Percentiles rank a stretch among this genome's conserved stretches.
These are phyloP conservation scores for Paraplagusia blochii DNA, from an alignment of 2,113 vertebrate genomes.

Conservation along the genomic window DNA sequence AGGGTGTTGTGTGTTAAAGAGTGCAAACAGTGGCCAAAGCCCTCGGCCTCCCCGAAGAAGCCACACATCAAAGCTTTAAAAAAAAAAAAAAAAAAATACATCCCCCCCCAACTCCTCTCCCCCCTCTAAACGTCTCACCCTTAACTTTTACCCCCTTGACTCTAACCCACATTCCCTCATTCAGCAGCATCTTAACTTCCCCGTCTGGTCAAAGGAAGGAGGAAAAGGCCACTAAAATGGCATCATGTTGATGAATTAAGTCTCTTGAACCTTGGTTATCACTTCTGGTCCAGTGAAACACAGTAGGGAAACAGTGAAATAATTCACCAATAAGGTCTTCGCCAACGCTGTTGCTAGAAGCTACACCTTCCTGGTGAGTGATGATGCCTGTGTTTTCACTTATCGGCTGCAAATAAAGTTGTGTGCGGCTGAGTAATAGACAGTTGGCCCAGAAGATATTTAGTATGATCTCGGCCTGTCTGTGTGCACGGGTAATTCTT, in stretches of 20 bases:
- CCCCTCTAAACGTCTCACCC: conserved; percentile 54
- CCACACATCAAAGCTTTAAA: conserved; percentile 92
- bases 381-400: conserved; percentile 65
- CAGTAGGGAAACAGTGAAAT: conserved; percentile 12
- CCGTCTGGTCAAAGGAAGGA: conserved; percentile 1
- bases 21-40: conserved; percentile 76
- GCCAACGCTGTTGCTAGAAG: conserved; percentile 40
- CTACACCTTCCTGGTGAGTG: conserved; percentile 46
- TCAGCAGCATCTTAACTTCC: conserved; percentile 35
- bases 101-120: conserved; percentile 57
- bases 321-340: conserved; percentile 37
- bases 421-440: conserved; percentile 69
- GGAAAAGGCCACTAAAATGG: not conserved
- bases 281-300: conserved; percentile 9
- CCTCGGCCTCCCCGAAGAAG: conserved; percentile 56
- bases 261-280: conserved; percentile 14
- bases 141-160: conserved; percentile 38
- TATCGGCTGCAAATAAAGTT: conserved; percentile 70
- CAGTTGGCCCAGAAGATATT: conserved; percentile 65
- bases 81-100: conserved; percentile 81
- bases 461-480: conserved; percentile 48
- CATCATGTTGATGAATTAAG: not conserved
- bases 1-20: conserved; percentile 64
- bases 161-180: conserved; percentile 35
- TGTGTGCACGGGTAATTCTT: conserved; percentile 12